A percentile compares a stretch with the other conserved stretches of the same genome.
Conservation (phyloP, 2,888 invertebrate genomes). For the Andricus quercusramuli region DNA sequence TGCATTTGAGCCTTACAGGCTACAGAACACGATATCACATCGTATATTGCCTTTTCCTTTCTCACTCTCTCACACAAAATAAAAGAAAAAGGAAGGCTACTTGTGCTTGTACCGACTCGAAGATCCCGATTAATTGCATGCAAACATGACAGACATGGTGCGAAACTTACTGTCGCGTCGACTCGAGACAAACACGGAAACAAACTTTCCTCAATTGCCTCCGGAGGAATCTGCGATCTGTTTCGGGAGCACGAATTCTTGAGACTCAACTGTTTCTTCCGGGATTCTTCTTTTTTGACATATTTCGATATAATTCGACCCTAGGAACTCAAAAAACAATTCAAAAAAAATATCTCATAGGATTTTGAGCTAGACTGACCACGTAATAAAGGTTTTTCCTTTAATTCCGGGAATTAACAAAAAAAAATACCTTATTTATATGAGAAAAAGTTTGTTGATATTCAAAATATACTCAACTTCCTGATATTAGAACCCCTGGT, state of each 20-base stretch:
- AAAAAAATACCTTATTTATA: no score
- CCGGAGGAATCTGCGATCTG: background rate
- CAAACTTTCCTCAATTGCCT: background rate
- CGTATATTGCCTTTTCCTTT: constrained; percentile 13
- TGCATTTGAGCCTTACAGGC: background rate
- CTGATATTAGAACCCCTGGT: no score
- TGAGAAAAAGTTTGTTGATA: no score
- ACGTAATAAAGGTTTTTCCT: no score
- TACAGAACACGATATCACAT: constrained; percentile 9
- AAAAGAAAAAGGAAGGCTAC: background rate
- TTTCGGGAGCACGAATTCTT: background rate
- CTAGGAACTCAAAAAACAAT: no score
- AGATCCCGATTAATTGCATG: constrained; percentile 5
- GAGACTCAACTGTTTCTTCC: background rate
- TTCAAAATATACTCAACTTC: no score
- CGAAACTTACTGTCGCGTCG: background rate
- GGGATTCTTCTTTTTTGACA: background rate
- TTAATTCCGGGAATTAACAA: no score
- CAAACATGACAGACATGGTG: background rate
- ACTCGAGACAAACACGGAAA: background rate
- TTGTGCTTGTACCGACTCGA: background rate
- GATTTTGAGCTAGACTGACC: no score
- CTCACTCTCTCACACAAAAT: background rate
- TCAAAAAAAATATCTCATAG: no score
- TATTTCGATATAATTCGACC: no score